Evolutionary conservation across 2,888 invertebrate species (phyloP).

Genomic region (Malthinus flaveolus): DNA sequence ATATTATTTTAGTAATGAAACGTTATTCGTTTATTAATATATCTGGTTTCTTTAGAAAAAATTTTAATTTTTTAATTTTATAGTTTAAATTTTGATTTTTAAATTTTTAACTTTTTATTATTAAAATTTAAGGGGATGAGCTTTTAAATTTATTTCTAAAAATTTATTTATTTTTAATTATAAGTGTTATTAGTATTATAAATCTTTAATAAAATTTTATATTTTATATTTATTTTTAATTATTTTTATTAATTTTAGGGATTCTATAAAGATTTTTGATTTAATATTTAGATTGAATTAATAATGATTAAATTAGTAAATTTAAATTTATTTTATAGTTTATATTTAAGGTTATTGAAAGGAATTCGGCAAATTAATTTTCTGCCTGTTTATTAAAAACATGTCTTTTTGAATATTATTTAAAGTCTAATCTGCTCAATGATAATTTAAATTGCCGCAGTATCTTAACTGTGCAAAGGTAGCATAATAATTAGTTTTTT

Average conservation of each 20-base stretch:
- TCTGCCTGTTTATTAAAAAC: conserved; percentile 79
- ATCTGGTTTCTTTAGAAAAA: conserved; percentile 70
- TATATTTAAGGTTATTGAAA: conserved; percentile 53
- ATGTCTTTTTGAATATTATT: conserved; percentile 67
- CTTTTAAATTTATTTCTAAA: conserved; percentile 62
- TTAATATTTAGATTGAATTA: conserved; percentile 53
- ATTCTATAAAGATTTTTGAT: conserved; percentile 53
- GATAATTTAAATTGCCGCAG: conserved; percentile 76
- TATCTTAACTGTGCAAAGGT: conserved; percentile 79
- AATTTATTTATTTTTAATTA: conserved; percentile 52
- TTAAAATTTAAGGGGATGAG: conserved; percentile 63
- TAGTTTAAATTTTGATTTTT: conserved; percentile 47
- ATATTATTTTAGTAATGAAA: conserved; percentile 67
- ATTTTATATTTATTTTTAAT: conserved; percentile 57
- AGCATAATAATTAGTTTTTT: conserved; percentile 81
- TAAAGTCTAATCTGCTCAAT: conserved; percentile 75
- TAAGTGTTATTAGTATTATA: conserved; percentile 63
- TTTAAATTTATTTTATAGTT: conserved; percentile 42
- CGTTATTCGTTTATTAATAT: conserved; percentile 68
- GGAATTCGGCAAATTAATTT: conserved; percentile 67
- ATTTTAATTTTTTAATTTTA: conserved; percentile 56
- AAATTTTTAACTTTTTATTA: conserved; percentile 50
- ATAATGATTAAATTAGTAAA: conserved; percentile 66
- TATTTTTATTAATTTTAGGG: conserved; percentile 53
- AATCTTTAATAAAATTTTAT: conserved; percentile 55